These are phyloP conservation scores for Heliconius congener DNA, from an alignment of 1,140 invertebrate genomes.

Conservation along the genomic window DNA sequence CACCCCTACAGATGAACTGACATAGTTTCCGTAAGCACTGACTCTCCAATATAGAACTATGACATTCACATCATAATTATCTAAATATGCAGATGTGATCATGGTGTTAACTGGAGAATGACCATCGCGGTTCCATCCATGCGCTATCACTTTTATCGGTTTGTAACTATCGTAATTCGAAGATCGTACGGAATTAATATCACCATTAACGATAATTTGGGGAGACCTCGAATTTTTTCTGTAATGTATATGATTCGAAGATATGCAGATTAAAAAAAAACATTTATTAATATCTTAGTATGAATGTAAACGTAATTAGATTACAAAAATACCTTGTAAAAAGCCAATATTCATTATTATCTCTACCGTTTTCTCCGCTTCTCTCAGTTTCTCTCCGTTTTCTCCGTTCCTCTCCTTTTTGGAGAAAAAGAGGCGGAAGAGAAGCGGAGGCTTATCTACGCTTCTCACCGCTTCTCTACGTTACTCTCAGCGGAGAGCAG, in stretches of 20 bases:
- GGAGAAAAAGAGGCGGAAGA: no score
- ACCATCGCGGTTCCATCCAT: conserved; percentile 53
- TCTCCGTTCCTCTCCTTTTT: no score
- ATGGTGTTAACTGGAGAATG: conserved; percentile 40
- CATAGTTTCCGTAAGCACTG: conserved; percentile 70
- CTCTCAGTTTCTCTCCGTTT: no score
- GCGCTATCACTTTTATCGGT: conserved; percentile 51
- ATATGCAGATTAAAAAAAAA: neutral
- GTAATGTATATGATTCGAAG: conserved; percentile 16
- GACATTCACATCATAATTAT: conserved; percentile 75
- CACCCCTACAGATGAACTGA: conserved; percentile 76
- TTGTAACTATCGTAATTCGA: conserved; percentile 48
- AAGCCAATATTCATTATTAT: conserved; percentile 47
- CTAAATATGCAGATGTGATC: conserved; percentile 63
- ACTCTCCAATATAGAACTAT: conserved; percentile 81
- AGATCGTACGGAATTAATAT: conserved; percentile 42
- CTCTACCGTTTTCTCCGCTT: neutral
- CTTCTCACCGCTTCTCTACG: no score
- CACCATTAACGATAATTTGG: conserved; percentile 44
- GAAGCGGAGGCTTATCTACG: no score
- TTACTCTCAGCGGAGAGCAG: no score
- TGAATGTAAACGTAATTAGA: neutral
- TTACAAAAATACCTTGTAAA: conserved; percentile 50
- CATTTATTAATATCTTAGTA: neutral
- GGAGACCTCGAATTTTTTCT: conserved; percentile 45